Evolutionary conservation across 2,888 invertebrate genomes (phyloP), one percentile per base, ranked within the genome.

Genomic region (Ectemnius lituratus): DNA sequence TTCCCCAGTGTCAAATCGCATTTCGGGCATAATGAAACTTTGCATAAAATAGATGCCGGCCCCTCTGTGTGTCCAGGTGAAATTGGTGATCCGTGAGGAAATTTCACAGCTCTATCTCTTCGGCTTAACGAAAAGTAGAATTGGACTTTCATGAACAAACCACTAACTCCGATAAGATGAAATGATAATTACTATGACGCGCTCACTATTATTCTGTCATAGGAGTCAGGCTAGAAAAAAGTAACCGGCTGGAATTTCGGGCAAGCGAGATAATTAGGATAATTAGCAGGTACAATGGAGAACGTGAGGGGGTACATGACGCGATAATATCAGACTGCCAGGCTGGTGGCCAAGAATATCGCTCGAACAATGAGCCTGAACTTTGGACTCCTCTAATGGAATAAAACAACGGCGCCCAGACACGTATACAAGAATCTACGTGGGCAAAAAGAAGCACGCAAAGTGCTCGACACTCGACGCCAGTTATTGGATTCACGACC

Each of bases 1-100:
- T 57, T 45, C 57, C 62, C 62, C 57, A 56, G 46, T 16, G 18
- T 28, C 20, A 28, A 11, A 27, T 45, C 52, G 23, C 57, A 62
- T 27, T 57, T 49, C 0, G 13, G 16, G n/a, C 8, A 37, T 57
- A 76, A 76, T 62, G 73, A 62, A 61, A 45, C 37, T 63, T n/a
- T 58, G 60, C 73, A 76, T 76, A 70, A 76, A 73, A 70, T 57
- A 73, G 70, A 62, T 65, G 46, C 60, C 47, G 18, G 13, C 20
- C 45, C 8, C 8, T 11, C 37, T 8, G 5, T 37, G 37, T 11
- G 37, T 37, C 37, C 23, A 60, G 37, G 6, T 14, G 13, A 46
- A 23, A 58, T 27, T 46, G 45, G 14, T 14, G 49, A 3, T 4
- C 13, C 28, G 13, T 13, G 61, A 0, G 45, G 45, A 60, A 45